Evolutionary conservation across 2,113 vertebrate species (phyloP).

Genomic region (Cyprinodon brontotheroides): DNA sequence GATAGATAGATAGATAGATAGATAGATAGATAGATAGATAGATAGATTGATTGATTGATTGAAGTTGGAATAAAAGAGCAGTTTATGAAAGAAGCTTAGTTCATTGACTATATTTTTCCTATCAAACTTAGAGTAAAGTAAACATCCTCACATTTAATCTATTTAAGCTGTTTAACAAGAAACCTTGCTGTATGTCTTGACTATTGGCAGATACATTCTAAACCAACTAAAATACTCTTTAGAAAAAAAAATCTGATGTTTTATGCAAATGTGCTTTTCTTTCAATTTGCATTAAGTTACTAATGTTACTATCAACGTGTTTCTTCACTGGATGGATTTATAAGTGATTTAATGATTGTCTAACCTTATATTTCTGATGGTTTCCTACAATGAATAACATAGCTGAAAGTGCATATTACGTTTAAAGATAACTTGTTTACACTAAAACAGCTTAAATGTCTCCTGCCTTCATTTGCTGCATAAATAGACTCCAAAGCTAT

Average conservation of each 20-base stretch:
- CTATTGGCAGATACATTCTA: not conserved
- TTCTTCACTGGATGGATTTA: not conserved
- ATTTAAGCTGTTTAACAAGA: too few species aligned
- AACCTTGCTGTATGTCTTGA: too few species aligned
- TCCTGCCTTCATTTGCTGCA: slow-evolving; percentile 16
- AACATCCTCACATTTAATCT: not conserved
- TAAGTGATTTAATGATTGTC: slow-evolving; percentile 1
- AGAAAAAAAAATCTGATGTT: not conserved
- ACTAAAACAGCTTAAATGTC: slow-evolving; percentile 21
- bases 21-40: too few species aligned
- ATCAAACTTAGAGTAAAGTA: not conserved
- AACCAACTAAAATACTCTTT: not conserved
- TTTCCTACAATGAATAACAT: slow-evolving; percentile 16
- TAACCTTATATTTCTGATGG: not conserved
- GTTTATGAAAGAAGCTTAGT: not conserved
- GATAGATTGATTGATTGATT: too few species aligned
- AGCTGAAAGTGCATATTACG: slow-evolving; percentile 20
- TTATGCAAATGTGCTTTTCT: too few species aligned
- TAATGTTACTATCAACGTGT: not conserved
- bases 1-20: too few species aligned
- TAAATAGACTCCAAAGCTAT: slow-evolving; percentile 33
- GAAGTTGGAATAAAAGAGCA: too few species aligned
- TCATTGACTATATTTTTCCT: not conserved
- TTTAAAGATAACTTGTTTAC: slow-evolving; percentile 1
- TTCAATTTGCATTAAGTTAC: not conserved